Base-by-base conservation (phyloP, 2,888 invertebrate species). In the Desoria tigrina region DNA sequence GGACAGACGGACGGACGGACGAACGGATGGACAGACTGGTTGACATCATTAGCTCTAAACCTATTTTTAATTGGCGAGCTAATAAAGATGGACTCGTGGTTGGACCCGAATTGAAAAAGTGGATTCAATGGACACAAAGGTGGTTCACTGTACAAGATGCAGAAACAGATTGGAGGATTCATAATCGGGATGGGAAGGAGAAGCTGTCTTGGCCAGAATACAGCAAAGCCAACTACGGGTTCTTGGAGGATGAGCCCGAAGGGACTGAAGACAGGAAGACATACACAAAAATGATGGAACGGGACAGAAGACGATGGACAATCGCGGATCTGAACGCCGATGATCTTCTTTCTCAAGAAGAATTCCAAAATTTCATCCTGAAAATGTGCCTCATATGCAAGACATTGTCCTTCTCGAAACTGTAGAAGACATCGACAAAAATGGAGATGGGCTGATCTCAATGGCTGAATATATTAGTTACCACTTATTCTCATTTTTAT, bases 401-500 rank as follows among this genome's bases (percentile, higher is more conserved):
- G 90, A 94, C 77, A 86, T 98, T 53, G 93, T 98, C 9, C 90
- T 97, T 0, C 79, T 89, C 6, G 99, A 99, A 83, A 97, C 98
- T 0, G 86, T 98, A 80, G 96, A 96, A 79, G 98, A 99, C 78
- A 93, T 99, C 74, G 99, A 99, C 80, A 96, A 94, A 79, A 90
- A 99, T 81, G 87, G 88, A 79, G 98, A 99, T 82, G 95, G 95
- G 14, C 90, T 89, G 80, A 87, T 99, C 70, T 94, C 94, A 0
- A 79, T 96, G 3, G 86, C 26, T n/a, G 66, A 67, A 24, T 67
- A 67, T 42, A 64, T 60, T 23, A 23, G 62, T 69, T 45, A 58
- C 50, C n/a, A n/a, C n/a, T n/a, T n/a, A n/a, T n/a, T n/a, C n/a
- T n/a, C n/a, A n/a, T n/a, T n/a, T n/a, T n/a, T n/a, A n/a, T n/a